These are phyloP conservation scores for Spialia ferax DNA, from an alignment of 2,888 invertebrate genomes.

Conservation along the genomic window DNA sequence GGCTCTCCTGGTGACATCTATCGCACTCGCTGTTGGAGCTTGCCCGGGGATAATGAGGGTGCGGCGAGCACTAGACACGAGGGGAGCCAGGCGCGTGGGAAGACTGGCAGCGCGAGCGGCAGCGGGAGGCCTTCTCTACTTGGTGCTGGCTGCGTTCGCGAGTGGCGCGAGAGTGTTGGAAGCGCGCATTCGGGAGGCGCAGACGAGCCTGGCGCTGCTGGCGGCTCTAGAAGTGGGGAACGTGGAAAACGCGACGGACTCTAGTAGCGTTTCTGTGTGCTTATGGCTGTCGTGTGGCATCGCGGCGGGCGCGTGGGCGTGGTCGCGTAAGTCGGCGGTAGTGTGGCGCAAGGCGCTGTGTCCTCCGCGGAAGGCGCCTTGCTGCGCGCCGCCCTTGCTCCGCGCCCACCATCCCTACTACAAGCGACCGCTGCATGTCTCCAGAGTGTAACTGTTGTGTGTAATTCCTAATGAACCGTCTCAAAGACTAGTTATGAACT, in stretches of 20 bases:
- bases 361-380: constrained; percentile 73
- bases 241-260: constrained; percentile 56
- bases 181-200: constrained; percentile 81
- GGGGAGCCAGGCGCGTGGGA: constrained; percentile 90
- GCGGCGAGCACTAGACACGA: constrained; percentile 81
- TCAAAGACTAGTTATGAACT: constrained; percentile 44
- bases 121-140: constrained; percentile 92
- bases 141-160: constrained; percentile 90
- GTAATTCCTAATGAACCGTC: constrained; percentile 35
- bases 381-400: constrained; percentile 71
- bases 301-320: constrained; percentile 89
- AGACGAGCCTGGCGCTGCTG: constrained; percentile 73
- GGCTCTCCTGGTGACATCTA: constrained; percentile 89
- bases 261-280: constrained; percentile 85
- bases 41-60: constrained; percentile 92
- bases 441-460: constrained; percentile 66
- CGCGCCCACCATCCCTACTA: constrained; percentile 71
- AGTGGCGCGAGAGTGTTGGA: constrained; percentile 90
- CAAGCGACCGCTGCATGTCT: constrained; percentile 78
- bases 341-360: constrained; percentile 86
- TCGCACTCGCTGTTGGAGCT: constrained; percentile 91
- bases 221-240: constrained; percentile 78
- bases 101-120: constrained; percentile 92
- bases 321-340: constrained; percentile 87
- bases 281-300: constrained; percentile 88